These are phyloP conservation scores for Merodon equestris DNA, from an alignment of 2,888 invertebrate species.

Conservation along the genomic window DNA sequence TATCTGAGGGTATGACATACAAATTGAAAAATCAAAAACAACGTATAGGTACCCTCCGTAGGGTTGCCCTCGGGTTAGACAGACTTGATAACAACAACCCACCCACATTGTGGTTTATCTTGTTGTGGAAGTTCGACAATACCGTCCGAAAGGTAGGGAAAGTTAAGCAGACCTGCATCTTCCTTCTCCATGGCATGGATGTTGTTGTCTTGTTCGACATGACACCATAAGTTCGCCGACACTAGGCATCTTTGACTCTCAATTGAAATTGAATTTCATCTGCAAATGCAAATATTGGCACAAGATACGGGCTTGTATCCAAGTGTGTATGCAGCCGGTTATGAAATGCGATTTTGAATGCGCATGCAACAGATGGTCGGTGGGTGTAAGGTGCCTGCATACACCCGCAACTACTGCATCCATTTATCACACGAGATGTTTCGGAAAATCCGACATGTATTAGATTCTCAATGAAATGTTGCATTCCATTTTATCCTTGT, in stretches of 20 bases:
- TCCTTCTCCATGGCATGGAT: too few relatives aligned
- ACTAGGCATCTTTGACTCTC: slow-evolving; percentile 36
- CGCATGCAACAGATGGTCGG: slow-evolving; percentile 56
- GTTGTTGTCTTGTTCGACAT: slow-evolving; percentile 30
- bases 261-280: slow-evolving; percentile 63
- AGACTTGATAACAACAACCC: slow-evolving; percentile 52
- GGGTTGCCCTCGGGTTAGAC: slow-evolving; percentile 44
- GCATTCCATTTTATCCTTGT: too few relatives aligned
- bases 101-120: slow-evolving; percentile 45
- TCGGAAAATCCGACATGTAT: background rate
- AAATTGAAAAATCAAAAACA: slow-evolving; percentile 60
- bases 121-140: slow-evolving; percentile 31
- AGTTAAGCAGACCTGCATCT: slow-evolving; percentile 47
- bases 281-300: slow-evolving; percentile 63
- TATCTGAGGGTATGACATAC: slow-evolving; percentile 35
- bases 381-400: background rate
- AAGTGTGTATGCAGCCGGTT: slow-evolving; percentile 21
- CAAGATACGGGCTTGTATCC: slow-evolving; percentile 33
- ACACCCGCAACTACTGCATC: slow-evolving; percentile 15
- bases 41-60: slow-evolving; percentile 31
- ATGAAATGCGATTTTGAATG: slow-evolving; percentile 65
- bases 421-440: slow-evolving; percentile 48
- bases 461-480: slow-evolving; percentile 4
- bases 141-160: slow-evolving; percentile 25
- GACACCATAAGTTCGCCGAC: slow-evolving; percentile 32